Base-by-base conservation (phyloP, 2,797 vertebrate species). In the Cephalopachus bancanus region DNA sequence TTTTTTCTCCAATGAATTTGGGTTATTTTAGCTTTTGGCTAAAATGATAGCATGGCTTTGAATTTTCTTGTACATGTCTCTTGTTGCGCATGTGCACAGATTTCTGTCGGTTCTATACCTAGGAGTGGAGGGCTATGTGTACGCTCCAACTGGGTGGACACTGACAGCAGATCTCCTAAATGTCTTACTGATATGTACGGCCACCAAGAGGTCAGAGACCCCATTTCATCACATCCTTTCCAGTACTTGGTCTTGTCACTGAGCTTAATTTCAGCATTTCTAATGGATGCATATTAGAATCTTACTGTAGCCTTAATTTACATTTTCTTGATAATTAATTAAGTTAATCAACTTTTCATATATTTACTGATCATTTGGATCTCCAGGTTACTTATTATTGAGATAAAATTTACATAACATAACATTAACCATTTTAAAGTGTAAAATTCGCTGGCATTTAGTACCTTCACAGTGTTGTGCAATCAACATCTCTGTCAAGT, bases 131-230 rank as follows among this genome's bases (percentile, higher is more conserved):
- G 51, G 22, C 60, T 51, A 8, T 12, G 10, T 28, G 15, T 28
- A 26, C 28, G 28, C 30, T 12, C 64, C 53, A 53, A 0, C 37
- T 14, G 7, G 37, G 16, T 19, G 26, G 44, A 60, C 22, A 67
- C 0, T 28, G 33, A 19, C 49, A 19, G 26, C 55, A 3, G 1
- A 1, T 62, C 49, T 72, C 81, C 59, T 44, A 37, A 44, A 24
- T 22, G 51, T 28, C 7, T 75, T 55, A 0, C 9, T 0, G 1
- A 62, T n/a, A 7, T 9, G 4, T 14, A 3, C 0, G 8, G 69
- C 17, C 20, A 4, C 65, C 67, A 53, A 7, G 55, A 30, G 33
- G 5, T 4, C 30, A 57, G 14, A 49, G n/a, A 22, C 30, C 17
- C 7, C 17, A 1, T 64, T 28, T 65, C 30, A 69, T 80, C 19